These are phyloP conservation scores for Myotis daubentonii DNA, from an alignment of 2,797 vertebrate genomes.

Conservation along the genomic window DNA sequence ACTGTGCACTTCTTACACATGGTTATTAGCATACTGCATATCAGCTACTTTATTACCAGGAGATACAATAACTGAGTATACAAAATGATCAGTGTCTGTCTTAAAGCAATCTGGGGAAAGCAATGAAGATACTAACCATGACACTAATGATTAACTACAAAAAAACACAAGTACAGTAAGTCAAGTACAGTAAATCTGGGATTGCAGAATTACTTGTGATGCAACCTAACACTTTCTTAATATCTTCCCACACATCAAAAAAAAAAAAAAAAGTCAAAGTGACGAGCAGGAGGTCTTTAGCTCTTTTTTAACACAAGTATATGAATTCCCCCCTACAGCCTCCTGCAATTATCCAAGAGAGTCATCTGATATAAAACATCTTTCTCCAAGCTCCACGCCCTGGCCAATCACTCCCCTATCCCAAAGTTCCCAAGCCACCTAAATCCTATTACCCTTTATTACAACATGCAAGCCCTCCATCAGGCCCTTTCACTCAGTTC, in stretches of 20 bases:
- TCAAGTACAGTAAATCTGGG: neutral
- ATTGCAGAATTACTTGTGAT: constrained; percentile 26
- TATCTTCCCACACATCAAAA: neutral
- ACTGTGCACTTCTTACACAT: neutral
- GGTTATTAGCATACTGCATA: neutral
- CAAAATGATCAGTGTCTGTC: neutral
- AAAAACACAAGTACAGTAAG: neutral
- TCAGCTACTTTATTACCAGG: neutral
- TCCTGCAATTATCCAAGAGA: neutral
- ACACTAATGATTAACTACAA: neutral
- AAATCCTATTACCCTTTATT: neutral
- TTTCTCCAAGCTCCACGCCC: neutral
- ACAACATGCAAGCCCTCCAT: neutral
- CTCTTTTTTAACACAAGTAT: constrained; percentile 12
- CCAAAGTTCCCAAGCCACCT: neutral
- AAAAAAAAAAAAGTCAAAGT: neutral
- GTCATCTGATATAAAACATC: neutral
- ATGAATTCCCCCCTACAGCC: neutral
- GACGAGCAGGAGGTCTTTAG: neutral
- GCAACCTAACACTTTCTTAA: neutral
- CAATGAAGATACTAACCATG: neutral
- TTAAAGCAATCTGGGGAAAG: neutral
- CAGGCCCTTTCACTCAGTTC: neutral
- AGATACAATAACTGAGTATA: neutral
- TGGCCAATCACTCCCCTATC: neutral